phyloP scores from a whole-genome alignment of 53 echinoderm and acorn worm genomes.

The Apostichopus leukothele region DNA sequence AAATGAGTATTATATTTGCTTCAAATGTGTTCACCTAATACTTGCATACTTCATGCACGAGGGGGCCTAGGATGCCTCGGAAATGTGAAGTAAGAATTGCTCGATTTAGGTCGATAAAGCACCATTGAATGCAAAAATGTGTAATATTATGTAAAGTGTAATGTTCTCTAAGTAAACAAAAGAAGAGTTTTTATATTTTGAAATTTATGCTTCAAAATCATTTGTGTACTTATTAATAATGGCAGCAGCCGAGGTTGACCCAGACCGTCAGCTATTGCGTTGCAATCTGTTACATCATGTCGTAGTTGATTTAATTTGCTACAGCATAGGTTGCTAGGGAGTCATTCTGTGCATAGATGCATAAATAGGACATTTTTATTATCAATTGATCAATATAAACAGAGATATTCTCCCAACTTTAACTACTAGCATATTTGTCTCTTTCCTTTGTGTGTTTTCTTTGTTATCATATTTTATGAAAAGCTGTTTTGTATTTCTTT shows the following conservation, averaged over 20 bases:
- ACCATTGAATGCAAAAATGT: background rate
- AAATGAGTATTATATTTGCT: too few relatives aligned
- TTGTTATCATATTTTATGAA: background rate
- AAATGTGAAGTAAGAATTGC: too few relatives aligned
- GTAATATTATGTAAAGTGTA: slow-evolving; percentile 39
- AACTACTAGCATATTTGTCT: background rate
- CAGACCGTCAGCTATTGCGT: background rate
- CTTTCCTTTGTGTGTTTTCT: background rate
- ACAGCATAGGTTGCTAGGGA: background rate
- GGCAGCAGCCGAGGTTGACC: background rate
- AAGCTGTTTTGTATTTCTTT: too few relatives aligned
- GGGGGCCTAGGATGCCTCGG: too few relatives aligned
- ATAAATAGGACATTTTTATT: background rate
- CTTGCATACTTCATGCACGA: too few relatives aligned
- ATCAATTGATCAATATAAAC: background rate
- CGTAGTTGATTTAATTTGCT: background rate
- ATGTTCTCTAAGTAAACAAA: slow-evolving; percentile 2
- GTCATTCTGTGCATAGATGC: background rate
- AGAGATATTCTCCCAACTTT: background rate
- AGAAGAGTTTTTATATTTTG: background rate
- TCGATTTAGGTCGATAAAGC: too few relatives aligned
- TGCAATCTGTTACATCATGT: background rate
- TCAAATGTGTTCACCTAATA: too few relatives aligned
- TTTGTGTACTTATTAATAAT: slow-evolving; percentile 3
- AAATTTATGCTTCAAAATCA: background rate